phyloP scores from a whole-genome alignment of 2,888 invertebrate species.

The Thymelicus acteon region DNA sequence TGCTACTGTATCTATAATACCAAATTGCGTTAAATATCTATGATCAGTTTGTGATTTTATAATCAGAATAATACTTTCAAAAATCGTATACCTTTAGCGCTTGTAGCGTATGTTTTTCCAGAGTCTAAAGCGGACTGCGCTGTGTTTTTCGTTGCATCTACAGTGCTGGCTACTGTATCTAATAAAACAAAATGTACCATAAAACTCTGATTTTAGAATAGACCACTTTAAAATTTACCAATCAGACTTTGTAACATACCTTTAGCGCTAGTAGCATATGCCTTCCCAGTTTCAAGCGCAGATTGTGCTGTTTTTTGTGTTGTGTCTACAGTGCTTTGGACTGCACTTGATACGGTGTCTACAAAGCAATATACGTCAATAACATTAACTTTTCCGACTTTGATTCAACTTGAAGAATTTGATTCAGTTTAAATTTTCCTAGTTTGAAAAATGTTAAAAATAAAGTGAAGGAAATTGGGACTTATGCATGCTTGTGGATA shows the following conservation, averaged over 20 bases:
- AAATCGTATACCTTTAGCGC: slow-evolving; percentile 55
- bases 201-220: not conserved
- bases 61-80: not conserved
- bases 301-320: slow-evolving; percentile 59
- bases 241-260: slow-evolving; percentile 36
- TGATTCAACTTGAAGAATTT: not conserved
- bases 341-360: slow-evolving; percentile 63
- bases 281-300: slow-evolving; percentile 60
- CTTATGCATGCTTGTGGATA: not conserved
- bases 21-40: slow-evolving; percentile 15
- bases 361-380: slow-evolving; percentile 41
- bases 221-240: not conserved
- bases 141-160: slow-evolving; percentile 56
- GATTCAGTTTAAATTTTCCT: too few relatives aligned
- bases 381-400: slow-evolving; percentile 12
- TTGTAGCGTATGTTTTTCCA: slow-evolving; percentile 60
- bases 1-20: slow-evolving; percentile 52
- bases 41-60: not conserved
- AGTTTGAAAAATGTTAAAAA: not conserved
- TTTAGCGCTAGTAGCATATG: slow-evolving; percentile 60
- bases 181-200: slow-evolving; percentile 35
- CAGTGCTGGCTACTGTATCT: slow-evolving; percentile 65
- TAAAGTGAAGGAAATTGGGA: not conserved
- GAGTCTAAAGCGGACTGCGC: slow-evolving; percentile 60
- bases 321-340: slow-evolving; percentile 58